phyloP scores from a whole-genome alignment of 2,888 invertebrate species.

The Cephonodes hylas region DNA sequence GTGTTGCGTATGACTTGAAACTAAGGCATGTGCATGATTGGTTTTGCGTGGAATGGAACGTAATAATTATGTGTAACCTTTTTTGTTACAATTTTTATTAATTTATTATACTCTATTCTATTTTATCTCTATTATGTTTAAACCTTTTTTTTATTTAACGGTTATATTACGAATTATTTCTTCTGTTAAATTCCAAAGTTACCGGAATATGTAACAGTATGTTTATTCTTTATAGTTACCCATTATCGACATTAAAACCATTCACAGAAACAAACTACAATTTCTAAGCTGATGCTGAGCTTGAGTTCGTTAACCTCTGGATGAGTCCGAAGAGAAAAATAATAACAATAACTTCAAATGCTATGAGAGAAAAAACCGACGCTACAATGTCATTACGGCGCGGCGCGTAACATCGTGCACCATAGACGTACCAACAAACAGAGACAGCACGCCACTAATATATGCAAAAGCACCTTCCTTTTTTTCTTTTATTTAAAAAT shows the following conservation, averaged over 20 bases:
- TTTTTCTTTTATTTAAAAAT: too few relatives aligned
- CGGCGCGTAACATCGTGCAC: slow-evolving; percentile 55
- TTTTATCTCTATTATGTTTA: too few relatives aligned
- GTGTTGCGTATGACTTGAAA: not conserved
- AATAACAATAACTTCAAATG: slow-evolving; percentile 79
- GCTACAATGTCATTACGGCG: slow-evolving; percentile 74
- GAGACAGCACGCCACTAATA: slow-evolving; percentile 22
- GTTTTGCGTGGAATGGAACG: too few relatives aligned
- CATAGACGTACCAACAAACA: slow-evolving; percentile 48
- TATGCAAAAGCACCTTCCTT: too few relatives aligned
- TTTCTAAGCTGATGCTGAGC: slow-evolving; percentile 29
- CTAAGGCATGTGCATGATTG: too few relatives aligned
- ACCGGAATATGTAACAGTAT: too few relatives aligned
- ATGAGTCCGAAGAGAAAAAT: slow-evolving; percentile 65
- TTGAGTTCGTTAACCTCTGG: slow-evolving; percentile 56
- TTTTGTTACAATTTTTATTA: too few relatives aligned
- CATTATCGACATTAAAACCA: not conserved
- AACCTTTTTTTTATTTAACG: too few relatives aligned
- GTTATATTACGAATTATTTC: too few relatives aligned
- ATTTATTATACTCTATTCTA: too few relatives aligned
- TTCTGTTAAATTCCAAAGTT: too few relatives aligned
- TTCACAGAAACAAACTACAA: not conserved
- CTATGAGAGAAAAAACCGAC: slow-evolving; percentile 67
- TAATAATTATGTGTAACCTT: too few relatives aligned
- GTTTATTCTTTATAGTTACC: not conserved